Conservation (phyloP, 64 coral and sea anemone species). For the Dendrophyllia cribrosa region DNA sequence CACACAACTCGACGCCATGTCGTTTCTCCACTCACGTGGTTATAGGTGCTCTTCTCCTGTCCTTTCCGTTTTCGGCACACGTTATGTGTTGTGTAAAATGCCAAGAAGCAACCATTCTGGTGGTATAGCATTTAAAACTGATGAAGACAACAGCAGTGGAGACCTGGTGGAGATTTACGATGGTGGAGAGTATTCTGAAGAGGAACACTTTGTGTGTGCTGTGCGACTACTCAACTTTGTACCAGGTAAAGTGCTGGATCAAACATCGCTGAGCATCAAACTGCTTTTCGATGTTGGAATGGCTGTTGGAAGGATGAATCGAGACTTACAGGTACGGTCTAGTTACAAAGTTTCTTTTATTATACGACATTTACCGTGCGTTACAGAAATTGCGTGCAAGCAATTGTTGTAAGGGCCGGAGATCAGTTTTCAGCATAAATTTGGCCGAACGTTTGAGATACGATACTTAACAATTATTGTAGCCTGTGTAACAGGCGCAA, state of each 20-base stretch:
- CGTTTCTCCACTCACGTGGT: constrained; percentile 26
- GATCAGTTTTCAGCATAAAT: too few species aligned
- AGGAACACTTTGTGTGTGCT: constrained; percentile 11
- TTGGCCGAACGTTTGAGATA: too few species aligned
- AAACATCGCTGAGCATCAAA: constrained; percentile 15
- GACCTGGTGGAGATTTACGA: not conserved
- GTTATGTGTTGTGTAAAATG: constrained; percentile 24
- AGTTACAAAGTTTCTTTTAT: too few species aligned
- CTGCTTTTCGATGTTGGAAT: constrained; percentile 13
- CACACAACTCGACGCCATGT: constrained; percentile 33
- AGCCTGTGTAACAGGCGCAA: too few species aligned
- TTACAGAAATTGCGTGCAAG: too few species aligned
- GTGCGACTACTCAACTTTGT: constrained; percentile 9
- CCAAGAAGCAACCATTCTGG: not conserved
- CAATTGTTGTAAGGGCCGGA: too few species aligned
- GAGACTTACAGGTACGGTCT: constrained; percentile 1
- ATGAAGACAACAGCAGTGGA: not conserved
- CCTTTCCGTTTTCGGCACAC: not conserved
- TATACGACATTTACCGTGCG: too few species aligned
- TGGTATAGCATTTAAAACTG: not conserved
- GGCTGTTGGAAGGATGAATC: constrained; percentile 26
- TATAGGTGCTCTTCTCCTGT: constrained; percentile 5
- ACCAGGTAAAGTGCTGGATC: not conserved
- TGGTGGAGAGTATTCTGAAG: constrained; percentile 11
- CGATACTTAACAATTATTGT: too few species aligned